Conservation (phyloP, 2,797 vertebrate genomes). For the Borostomias antarcticus region DNA sequence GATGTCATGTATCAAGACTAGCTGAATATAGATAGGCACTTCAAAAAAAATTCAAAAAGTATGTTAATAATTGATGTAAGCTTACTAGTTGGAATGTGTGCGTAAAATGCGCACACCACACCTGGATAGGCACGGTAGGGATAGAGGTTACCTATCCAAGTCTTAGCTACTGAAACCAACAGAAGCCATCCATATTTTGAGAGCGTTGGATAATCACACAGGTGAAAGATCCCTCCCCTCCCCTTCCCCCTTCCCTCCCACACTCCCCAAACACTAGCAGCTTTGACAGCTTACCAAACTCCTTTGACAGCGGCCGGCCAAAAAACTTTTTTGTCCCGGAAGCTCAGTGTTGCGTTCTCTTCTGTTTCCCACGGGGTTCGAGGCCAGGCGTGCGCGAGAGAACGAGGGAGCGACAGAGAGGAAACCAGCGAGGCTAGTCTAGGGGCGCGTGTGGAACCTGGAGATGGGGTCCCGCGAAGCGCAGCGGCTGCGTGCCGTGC, state of each 20-base stretch:
- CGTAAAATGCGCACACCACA: slow-evolving; percentile 3
- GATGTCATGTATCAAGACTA: neutral
- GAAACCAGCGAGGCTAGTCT: slow-evolving; percentile 44
- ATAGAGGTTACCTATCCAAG: slow-evolving; percentile 21
- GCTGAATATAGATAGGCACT: neutral
- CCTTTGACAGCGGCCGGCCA: slow-evolving; percentile 53
- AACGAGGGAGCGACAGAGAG: slow-evolving; percentile 9
- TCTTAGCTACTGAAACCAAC: slow-evolving; percentile 34
- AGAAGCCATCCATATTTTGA: slow-evolving; percentile 48
- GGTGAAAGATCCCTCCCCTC: slow-evolving; percentile 66
- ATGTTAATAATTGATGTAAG: no score
- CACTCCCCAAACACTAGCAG: slow-evolving; percentile 42
- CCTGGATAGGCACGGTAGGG: slow-evolving; percentile 12
- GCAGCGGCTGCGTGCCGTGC: slow-evolving; percentile 73
- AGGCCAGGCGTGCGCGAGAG: slow-evolving; percentile 43
- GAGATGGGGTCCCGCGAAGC: slow-evolving; percentile 66
- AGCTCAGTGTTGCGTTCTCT: slow-evolving; percentile 23
- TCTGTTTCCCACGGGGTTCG: slow-evolving; percentile 58
- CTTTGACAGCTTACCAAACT: slow-evolving; percentile 67
- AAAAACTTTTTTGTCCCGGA: slow-evolving; percentile 55
- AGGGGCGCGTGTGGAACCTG: slow-evolving; percentile 61
- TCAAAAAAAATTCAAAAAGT: no score
- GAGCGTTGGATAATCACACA: slow-evolving; percentile 64
- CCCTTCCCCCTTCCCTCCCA: slow-evolving; percentile 37
- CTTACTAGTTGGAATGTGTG: no score